Evolutionary conservation across 2,113 vertebrate genomes (phyloP).

Genomic region (Myrmecobius fasciatus): DNA sequence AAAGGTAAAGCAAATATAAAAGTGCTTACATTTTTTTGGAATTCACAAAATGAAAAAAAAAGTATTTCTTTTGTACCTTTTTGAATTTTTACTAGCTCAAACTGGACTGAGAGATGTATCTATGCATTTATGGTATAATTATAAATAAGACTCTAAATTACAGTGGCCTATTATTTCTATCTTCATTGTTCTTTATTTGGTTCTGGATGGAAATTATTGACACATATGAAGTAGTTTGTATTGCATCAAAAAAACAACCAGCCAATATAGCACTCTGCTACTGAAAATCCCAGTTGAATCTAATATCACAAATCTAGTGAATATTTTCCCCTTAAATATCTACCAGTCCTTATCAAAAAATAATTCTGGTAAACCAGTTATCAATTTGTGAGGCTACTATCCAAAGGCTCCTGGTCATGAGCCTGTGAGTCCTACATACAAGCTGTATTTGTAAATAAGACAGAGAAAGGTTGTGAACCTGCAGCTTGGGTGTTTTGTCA

Average conservation of each 20-base stretch:
- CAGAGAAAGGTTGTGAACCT: constrained; percentile 84
- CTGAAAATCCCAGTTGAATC: constrained; percentile 59
- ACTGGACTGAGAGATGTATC: constrained; percentile 50
- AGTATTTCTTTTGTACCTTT: constrained; percentile 45
- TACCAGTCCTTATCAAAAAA: constrained; percentile 44
- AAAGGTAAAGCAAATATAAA: constrained; percentile 58
- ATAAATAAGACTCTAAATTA: constrained; percentile 66
- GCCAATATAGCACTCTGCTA: background rate
- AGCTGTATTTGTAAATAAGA: constrained; percentile 88
- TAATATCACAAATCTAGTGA: constrained; percentile 36
- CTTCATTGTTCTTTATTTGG: constrained; percentile 75
- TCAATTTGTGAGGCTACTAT: constrained; percentile 59
- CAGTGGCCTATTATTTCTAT: constrained; percentile 42
- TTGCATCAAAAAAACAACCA: constrained; percentile 51
- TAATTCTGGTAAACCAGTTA: constrained; percentile 31
- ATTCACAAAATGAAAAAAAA: constrained; percentile 52
- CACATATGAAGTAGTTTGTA: constrained; percentile 54
- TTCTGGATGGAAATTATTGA: constrained; percentile 70
- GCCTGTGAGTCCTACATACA: constrained; percentile 70
- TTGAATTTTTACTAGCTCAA: constrained; percentile 66
- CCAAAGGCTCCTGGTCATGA: constrained; percentile 62
- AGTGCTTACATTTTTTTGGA: constrained; percentile 57
- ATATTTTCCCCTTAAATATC: constrained; percentile 56
- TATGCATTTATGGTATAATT: constrained; percentile 70
- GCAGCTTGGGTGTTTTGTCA: constrained; percentile 85